Evolutionary conservation across 2,113 vertebrate genomes (phyloP), one percentile per base, ranked within the genome.

Genomic region (Malaclemys terrapin): DNA sequence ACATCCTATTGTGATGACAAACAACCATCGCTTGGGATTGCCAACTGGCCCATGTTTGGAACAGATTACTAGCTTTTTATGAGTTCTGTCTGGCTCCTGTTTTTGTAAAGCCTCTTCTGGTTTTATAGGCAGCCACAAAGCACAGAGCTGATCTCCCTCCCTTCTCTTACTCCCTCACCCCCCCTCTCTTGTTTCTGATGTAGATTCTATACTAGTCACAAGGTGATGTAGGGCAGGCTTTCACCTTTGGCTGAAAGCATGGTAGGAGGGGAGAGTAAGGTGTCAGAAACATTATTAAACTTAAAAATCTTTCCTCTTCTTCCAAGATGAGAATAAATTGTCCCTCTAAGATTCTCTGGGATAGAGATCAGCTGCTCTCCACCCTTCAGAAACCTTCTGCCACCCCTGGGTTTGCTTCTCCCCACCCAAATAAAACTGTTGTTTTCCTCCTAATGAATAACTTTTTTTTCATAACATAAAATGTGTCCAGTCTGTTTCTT

Each of bases 271-370:
- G 88, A 95, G 59, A 95, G 83, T 42, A 93, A 95, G 93, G 89
- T 84, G 56, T 94, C 89, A 96, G 96, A 93, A 95, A 97, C 52
- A 96, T 94, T 96, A 97, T 96, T 97, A 97, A 97, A 97, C 90
- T 97, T 98, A 90, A 98, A 98, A 97, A 96, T 95, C 94, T 97
- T 95, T 96, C 79, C 88, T 93, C 56, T 88, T 84, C 88, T 81
- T 97, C 89, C 82, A 94, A 94, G 89, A 97, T 96, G 96, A 98
- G 95, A 96, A 95, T 97, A 96, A 98, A 97, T 96, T 91, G 95
- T 57, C 90, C 97, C 94, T 92, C 90, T 88, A 90, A 94, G 96
- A 97, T 83, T 88, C 89, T 14, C 88, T 1, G 1, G 90, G 89
- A 95, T 65, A 91, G 80, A 82, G 89, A 86, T 62, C 94, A 96